Evolutionary conservation across 2,888 invertebrate genomes (phyloP).

Genomic region (Lathronympha strigana): DNA sequence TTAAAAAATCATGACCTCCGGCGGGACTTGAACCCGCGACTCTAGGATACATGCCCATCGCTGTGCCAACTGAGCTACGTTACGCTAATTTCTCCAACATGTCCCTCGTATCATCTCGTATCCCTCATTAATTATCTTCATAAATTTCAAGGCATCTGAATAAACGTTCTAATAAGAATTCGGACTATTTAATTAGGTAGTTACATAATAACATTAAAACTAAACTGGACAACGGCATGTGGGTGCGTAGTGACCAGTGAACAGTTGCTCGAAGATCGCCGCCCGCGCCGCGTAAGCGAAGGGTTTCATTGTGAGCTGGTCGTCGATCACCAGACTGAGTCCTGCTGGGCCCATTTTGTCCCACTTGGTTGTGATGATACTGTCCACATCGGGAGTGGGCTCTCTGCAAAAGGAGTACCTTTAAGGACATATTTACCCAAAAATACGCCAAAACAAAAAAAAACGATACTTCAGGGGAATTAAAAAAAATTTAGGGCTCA

Average conservation of each 20-base stretch:
- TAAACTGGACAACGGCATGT: neutral
- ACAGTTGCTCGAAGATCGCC: slow-evolving; percentile 19
- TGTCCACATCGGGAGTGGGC: slow-evolving; percentile 65
- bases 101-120: no score
- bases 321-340: slow-evolving; percentile 65
- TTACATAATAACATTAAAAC: neutral
- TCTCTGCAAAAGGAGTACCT: slow-evolving; percentile 59
- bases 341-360: slow-evolving; percentile 58
- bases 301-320: slow-evolving; percentile 61
- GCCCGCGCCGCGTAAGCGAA: slow-evolving; percentile 21
- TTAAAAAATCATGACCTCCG: no score
- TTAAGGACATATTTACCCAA: neutral
- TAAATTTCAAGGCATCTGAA: no score
- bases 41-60: no score
- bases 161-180: no score
- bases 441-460: no score
- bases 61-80: no score
- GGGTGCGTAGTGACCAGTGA: slow-evolving; percentile 15
- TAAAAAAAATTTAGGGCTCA: slow-evolving; percentile 58
- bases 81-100: no score
- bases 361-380: slow-evolving; percentile 64
- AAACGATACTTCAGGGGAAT: no score
- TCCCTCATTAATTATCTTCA: no score
- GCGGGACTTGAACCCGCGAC: no score
- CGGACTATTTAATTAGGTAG: neutral